These are phyloP conservation scores for Masticophis lateralis DNA, from an alignment of 2,797 vertebrate species.

Conservation along the genomic window DNA sequence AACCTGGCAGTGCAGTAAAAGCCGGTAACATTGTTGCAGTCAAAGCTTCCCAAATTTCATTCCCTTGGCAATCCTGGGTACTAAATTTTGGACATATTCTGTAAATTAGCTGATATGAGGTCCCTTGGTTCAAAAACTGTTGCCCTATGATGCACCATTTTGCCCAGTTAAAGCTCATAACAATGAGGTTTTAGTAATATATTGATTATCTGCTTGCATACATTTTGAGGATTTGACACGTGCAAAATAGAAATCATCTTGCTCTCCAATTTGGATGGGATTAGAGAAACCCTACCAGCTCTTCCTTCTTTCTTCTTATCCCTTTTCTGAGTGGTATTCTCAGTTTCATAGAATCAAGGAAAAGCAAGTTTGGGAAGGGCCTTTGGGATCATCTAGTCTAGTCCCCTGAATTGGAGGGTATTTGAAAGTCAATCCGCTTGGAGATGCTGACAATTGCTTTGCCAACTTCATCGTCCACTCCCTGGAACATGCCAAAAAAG, in stretches of 20 bases:
- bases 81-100: background rate
- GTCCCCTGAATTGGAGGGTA: background rate
- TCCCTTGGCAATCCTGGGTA: background rate
- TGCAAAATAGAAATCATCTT: background rate
- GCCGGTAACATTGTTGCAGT: background rate
- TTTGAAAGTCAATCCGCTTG: background rate
- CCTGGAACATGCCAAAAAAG: background rate
- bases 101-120: fast-evolving
- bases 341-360: background rate
- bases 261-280: background rate
- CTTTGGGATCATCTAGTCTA: background rate
- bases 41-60: background rate
- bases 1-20: background rate
- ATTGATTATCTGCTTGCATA: background rate
- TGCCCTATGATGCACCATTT: background rate
- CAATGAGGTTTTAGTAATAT: background rate
- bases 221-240: background rate
- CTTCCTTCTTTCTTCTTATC: background rate
- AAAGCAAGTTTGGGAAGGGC: background rate
- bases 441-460: background rate
- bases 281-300: background rate
- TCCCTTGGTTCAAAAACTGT: background rate
- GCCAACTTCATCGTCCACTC: background rate
- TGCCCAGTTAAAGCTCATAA: background rate
- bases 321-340: background rate